Conservation (phyloP, 2,888 invertebrate species). For the Flabesymbios commensalis region DNA sequence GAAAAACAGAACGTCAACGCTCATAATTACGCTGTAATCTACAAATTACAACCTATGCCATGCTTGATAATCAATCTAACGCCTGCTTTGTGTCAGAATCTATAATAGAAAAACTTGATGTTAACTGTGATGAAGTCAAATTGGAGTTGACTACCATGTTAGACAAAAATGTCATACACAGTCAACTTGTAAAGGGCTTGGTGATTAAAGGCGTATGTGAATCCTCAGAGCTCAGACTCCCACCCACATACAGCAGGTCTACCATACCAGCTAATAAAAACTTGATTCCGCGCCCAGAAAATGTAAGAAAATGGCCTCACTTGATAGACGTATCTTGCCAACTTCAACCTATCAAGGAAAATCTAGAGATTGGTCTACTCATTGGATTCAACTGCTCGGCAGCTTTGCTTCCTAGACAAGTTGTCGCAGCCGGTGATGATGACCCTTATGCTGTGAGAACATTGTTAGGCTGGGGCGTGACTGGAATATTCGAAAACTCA, state of each 20-base stretch:
- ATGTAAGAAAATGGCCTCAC: background rate
- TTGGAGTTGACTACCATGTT: background rate
- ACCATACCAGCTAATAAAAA: background rate
- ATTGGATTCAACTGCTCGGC: background rate
- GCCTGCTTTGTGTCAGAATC: background rate
- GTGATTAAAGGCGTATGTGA: background rate
- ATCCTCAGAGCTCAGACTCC: background rate
- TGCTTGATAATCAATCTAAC: slow-evolving; percentile 3
- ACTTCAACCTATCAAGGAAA: background rate
- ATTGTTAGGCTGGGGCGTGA: no score
- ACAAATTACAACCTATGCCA: background rate
- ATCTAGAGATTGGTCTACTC: background rate
- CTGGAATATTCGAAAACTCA: no score
- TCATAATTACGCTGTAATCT: no score
- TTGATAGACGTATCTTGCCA: background rate
- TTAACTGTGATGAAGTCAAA: background rate
- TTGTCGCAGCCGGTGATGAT: background rate
- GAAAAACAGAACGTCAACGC: no score
- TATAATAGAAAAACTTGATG: background rate
- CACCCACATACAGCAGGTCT: background rate
- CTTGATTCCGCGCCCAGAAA: background rate
- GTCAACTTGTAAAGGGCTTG: background rate
- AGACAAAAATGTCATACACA: background rate
- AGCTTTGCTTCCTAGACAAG: no score
- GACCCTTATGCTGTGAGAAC: background rate